Evolutionary conservation across 2,113 vertebrate genomes (phyloP), one percentile per base, ranked within the genome.

Genomic region (Colistium nudipinnis): DNA sequence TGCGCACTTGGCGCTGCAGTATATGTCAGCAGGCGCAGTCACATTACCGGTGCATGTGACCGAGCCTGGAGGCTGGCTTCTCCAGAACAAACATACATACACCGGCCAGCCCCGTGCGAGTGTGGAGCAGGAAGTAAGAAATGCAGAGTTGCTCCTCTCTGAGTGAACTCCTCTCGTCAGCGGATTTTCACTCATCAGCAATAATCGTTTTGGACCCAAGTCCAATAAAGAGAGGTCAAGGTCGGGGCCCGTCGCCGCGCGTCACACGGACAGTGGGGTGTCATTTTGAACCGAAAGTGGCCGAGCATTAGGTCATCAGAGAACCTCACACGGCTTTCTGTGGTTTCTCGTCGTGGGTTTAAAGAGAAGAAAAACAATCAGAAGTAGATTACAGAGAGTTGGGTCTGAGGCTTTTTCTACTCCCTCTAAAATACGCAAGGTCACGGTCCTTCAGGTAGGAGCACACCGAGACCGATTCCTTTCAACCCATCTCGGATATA

Each of bases 41-140:
- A 87, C 86, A 84, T 82, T 88, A 62, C 61, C 19, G 14, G 27
- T 3, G 36, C 82, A 85, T 61, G 84, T 88, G 84, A 83, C 67
- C n/a, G 0, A 16, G 68, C 74, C 38, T 25, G 48, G 31, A 78
- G 72, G 52, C 60, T 52, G 66, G 55, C 28, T 54, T 79, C 41
- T 64, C 52, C 41, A 73, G 74, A 76, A 63, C 71, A 90, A 84
- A 87, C 76, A 82, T 14, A 52, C 66, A 41, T n/a, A n/a, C 33
- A 31, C 17, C 8, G 27, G 20, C 35, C 57, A 27, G 71, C 54
- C 60, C n/a, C 70, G 68, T 73, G 59, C 20, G 35, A 65, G 49
- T 8, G n/a, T 16, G 52, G 36, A 66, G 52, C 62, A 69, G 74
- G 68, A 84, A 83, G 53, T 54, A 43, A 78, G 71, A 47, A 20